These are phyloP conservation scores for Carposina sasakii DNA, from an alignment of 1,140 invertebrate species.

Conservation along the genomic window DNA sequence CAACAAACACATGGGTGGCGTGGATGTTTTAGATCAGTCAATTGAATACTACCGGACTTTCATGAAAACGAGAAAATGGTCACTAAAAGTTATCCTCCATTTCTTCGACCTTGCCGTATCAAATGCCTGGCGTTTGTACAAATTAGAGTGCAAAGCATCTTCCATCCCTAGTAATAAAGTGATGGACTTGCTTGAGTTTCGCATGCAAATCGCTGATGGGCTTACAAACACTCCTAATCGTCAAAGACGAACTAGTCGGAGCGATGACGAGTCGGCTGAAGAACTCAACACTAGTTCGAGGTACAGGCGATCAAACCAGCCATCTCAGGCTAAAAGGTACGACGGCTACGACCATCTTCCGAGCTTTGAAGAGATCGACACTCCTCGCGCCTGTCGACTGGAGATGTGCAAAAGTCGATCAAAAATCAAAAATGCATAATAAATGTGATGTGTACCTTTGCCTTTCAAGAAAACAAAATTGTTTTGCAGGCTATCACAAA, in stretches of 20 bases:
- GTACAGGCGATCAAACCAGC: background rate
- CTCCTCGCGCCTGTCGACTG: slow-evolving; percentile 12
- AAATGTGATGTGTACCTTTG: slow-evolving; percentile 8
- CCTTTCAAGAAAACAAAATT: too few relatives aligned
- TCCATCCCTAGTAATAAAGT: background rate
- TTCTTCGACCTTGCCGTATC: slow-evolving; percentile 10
- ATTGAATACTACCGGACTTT: slow-evolving; percentile 12
- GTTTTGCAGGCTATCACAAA: too few relatives aligned
- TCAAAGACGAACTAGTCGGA: too few relatives aligned
- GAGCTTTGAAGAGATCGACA: slow-evolving; percentile 11
- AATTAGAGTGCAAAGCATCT: slow-evolving; percentile 1
- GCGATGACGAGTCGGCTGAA: too few relatives aligned
- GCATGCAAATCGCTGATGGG: slow-evolving; percentile 5
- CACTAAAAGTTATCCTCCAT: slow-evolving; percentile 14
- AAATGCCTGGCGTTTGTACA: slow-evolving; percentile 8
- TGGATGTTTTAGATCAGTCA: slow-evolving; percentile 6
- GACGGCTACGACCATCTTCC: slow-evolving; percentile 16
- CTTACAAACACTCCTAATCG: slow-evolving; percentile 8
- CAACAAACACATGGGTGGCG: slow-evolving; percentile 9
- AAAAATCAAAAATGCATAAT: background rate
- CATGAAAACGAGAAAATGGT: slow-evolving; percentile 12
- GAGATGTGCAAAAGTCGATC: slow-evolving; percentile 8
- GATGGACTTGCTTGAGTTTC: slow-evolving; percentile 5
- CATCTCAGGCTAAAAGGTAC: slow-evolving; percentile 6
- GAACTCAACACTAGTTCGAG: too few relatives aligned